Percentiles rank a stretch among this genome's conserved stretches.
These are phyloP conservation scores for Polyploca ridens DNA, from an alignment of 2,888 invertebrate genomes.

Conservation along the genomic window DNA sequence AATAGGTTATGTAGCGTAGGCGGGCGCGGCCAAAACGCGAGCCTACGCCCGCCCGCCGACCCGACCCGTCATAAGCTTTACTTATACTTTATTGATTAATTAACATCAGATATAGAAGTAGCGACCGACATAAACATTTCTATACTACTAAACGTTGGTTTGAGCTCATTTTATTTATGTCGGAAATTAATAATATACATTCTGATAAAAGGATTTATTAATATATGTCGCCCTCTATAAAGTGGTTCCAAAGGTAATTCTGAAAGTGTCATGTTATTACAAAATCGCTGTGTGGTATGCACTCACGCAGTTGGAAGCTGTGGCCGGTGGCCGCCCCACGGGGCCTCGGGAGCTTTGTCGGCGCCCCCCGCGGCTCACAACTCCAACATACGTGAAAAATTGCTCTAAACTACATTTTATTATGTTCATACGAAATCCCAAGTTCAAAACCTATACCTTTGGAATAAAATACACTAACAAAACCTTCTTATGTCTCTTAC, in stretches of 20 bases:
- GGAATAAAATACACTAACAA: conserved; percentile 26
- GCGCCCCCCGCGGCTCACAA: conserved; percentile 67
- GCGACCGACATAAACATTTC: conserved; percentile 31
- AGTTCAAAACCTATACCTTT: conserved; percentile 26
- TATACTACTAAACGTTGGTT: background rate
- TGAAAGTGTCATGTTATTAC: conserved; percentile 66
- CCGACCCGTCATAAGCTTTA: conserved; percentile 26
- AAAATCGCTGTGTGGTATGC: conserved; percentile 55
- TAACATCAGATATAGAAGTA: conserved; percentile 50
- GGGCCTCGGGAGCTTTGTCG: conserved; percentile 76
- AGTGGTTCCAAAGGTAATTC: conserved; percentile 51
- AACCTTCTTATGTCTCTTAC: background rate
- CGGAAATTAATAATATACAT: conserved; percentile 1
- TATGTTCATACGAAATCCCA: conserved; percentile 12
- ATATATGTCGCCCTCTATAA: conserved; percentile 27
- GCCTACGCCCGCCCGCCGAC: conserved; percentile 58
- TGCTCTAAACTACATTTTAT: conserved; percentile 43
- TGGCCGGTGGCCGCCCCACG: conserved; percentile 40
- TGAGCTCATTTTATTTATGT: background rate
- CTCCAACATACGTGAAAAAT: conserved; percentile 73
- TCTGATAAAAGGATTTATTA: background rate
- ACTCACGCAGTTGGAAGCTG: conserved; percentile 58
- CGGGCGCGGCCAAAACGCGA: conserved; percentile 70
- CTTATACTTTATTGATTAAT: conserved; percentile 59
- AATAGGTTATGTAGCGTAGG: conserved; percentile 62